These are phyloP conservation scores for Mohoua ochrocephala DNA, from an alignment of 2,113 vertebrate species.

Conservation along the genomic window DNA sequence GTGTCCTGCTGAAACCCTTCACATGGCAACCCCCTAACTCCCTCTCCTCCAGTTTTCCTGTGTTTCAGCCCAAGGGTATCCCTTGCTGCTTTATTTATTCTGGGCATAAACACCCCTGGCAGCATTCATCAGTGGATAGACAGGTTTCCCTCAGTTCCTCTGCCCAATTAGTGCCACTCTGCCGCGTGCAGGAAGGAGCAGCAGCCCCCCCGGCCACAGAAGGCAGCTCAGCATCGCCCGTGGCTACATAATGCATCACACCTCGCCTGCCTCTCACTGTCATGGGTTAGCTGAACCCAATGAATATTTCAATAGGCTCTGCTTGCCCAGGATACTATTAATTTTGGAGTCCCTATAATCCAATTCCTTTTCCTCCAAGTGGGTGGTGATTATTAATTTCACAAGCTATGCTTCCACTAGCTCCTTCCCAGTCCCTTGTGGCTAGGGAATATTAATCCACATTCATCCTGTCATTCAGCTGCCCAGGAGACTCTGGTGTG, in stretches of 20 bases:
- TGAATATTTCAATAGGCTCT: constrained; percentile 53
- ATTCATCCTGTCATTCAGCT: constrained; percentile 58
- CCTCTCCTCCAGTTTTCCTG: neutral
- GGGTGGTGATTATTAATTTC: constrained; percentile 66
- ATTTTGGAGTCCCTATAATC: constrained; percentile 54
- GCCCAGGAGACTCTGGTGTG: constrained; percentile 54
- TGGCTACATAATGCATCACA: constrained; percentile 11
- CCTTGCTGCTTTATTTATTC: neutral
- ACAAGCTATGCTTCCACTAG: constrained; percentile 44
- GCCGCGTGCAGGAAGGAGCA: neutral
- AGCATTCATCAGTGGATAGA: neutral
- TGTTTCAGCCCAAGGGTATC: neutral
- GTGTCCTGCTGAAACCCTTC: neutral
- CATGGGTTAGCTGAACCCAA: neutral
- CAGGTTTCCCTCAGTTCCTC: neutral
- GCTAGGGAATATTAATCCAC: constrained; percentile 62
- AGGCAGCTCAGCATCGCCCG: neutral
- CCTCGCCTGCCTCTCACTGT: neutral
- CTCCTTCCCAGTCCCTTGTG: constrained; percentile 46
- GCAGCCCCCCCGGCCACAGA: neutral
- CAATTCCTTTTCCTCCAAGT: constrained; percentile 60
- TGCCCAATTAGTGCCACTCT: neutral
- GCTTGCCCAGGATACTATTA: constrained; percentile 43
- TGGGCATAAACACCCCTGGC: neutral
- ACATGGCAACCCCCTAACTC: neutral